These are phyloP conservation scores for Chaetophractus vellerosus DNA, from an alignment of 2,797 vertebrate species.

Conservation along the genomic window DNA sequence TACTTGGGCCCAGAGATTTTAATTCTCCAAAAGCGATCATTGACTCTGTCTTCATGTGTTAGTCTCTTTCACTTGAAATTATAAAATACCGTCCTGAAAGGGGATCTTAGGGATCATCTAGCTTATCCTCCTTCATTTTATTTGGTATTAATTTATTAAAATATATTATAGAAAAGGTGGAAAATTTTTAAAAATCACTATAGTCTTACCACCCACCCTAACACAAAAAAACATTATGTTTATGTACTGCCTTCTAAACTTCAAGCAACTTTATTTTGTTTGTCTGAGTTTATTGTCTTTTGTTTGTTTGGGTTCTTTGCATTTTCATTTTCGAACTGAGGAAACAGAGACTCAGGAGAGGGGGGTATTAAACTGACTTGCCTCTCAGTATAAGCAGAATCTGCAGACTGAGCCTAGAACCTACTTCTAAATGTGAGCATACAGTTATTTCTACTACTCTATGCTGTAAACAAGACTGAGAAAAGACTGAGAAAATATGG, in stretches of 20 bases:
- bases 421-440: too few relatives aligned
- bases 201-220: too few relatives aligned
- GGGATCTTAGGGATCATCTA: neutral
- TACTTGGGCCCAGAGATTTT: too few relatives aligned
- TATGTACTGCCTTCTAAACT: neutral
- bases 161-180: neutral
- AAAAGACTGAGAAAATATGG: neutral
- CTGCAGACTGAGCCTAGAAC: rapidly evolving
- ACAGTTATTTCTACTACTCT: too few relatives aligned
- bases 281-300: too few relatives aligned
- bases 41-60: neutral
- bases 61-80: neutral
- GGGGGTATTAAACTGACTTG: rapidly evolving
- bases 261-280: rapidly evolving
- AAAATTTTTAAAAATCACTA: neutral
- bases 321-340: neutral
- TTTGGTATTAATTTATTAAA: neutral
- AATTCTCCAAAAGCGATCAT: neutral
- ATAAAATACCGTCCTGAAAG: neutral
- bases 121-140: neutral
- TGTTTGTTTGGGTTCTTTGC: too few relatives aligned
- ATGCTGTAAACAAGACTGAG: neutral
- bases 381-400: rapidly evolving
- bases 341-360: neutral
- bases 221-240: neutral